These are phyloP conservation scores for Doryteuthis pealeii DNA, from an alignment of 1,140 invertebrate genomes.

Conservation along the genomic window DNA sequence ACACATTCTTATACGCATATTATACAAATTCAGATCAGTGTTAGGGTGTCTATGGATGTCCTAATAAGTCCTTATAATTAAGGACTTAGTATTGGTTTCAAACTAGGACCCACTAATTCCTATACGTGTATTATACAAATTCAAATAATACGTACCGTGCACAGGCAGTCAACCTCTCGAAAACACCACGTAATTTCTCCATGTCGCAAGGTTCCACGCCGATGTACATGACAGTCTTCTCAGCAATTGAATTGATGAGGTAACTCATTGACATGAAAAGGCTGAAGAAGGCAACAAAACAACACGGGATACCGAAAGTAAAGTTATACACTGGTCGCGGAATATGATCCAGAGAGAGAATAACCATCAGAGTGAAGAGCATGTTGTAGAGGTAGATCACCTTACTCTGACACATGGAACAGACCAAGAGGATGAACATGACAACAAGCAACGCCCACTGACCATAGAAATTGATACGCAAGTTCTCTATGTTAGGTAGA, in stretches of 20 bases:
- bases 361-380: conserved; percentile 26
- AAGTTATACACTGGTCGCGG: conserved; percentile 30
- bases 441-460: conserved; percentile 36
- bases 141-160: not conserved
- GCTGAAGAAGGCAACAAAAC: conserved; percentile 26
- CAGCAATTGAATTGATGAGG: conserved; percentile 44
- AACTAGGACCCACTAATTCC: no score
- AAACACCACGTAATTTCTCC: conserved; percentile 13
- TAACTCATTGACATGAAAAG: conserved; percentile 35
- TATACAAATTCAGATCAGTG: no score
- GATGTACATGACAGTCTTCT: conserved; percentile 41
- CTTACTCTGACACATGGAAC: conserved; percentile 30
- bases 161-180: conserved; percentile 27
- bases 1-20: no score
- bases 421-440: conserved; percentile 27
- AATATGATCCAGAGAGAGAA: conserved; percentile 43
- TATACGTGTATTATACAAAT: no score
- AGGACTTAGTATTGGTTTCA: no score
- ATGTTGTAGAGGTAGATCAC: conserved; percentile 43
- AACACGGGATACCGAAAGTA: conserved; percentile 39
- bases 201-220: conserved; percentile 29
- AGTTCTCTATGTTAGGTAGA: conserved; percentile 12
- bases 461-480: conserved; percentile 36
- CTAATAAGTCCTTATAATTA: no score
- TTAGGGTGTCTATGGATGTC: no score